phyloP scores from a whole-genome alignment of 1,140 invertebrate genomes.

The Drosophila tsacasi region DNA sequence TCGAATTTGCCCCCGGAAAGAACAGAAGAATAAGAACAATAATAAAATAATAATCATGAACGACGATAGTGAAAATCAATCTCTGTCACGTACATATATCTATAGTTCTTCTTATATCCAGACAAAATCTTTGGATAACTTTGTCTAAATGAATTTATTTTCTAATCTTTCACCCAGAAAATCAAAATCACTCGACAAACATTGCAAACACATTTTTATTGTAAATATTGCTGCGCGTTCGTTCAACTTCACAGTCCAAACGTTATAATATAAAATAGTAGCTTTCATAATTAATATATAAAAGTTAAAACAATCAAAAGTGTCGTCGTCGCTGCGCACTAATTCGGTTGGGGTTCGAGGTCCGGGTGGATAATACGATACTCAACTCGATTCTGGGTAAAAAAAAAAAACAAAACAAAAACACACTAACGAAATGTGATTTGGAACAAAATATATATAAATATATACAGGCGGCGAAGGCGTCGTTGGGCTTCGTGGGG shows the following conservation, averaged over 20 bases:
- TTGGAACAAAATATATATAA: conserved; percentile 8
- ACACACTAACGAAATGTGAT: conserved; percentile 8
- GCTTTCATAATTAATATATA: conserved; percentile 38
- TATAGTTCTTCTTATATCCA: background rate
- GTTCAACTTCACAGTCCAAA: conserved; percentile 36
- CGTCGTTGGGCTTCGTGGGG: conserved; percentile 46
- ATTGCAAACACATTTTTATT: conserved; percentile 59
- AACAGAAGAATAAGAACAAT: too few relatives aligned
- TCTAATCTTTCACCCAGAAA: background rate
- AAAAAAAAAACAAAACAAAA: conserved; percentile 18
- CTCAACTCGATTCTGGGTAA: background rate
- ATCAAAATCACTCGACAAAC: conserved; percentile 11
- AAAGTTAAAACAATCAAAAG: conserved; percentile 48
- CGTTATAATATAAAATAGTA: conserved; percentile 31
- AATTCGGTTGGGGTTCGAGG: background rate
- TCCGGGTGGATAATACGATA: conserved; percentile 16
- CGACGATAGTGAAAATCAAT: too few relatives aligned
- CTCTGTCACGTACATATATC: too few relatives aligned
- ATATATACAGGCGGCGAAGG: conserved; percentile 40
- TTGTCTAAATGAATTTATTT: too few relatives aligned
- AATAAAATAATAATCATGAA: too few relatives aligned
- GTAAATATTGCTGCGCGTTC: conserved; percentile 45
- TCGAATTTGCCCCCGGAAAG: too few relatives aligned
- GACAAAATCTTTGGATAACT: background rate
- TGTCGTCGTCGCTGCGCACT: conserved; percentile 16